A percentile compares a stretch with the other conserved stretches of the same genome.
Evolutionary conservation across 2,888 invertebrate genomes (phyloP).

Genomic region (Coelinius sp.): DNA sequence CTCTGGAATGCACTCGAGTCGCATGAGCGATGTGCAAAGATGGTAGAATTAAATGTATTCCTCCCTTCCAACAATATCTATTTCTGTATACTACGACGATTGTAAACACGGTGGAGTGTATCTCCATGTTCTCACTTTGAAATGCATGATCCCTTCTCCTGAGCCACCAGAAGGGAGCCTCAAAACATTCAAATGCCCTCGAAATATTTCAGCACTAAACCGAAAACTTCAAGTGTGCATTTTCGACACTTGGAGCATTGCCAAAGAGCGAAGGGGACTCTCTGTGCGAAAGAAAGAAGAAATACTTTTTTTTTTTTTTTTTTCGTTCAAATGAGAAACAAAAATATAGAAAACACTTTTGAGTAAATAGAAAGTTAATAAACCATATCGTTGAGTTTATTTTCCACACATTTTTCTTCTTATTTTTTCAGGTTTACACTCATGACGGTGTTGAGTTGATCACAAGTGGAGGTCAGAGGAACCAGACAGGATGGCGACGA

Average conservation of each 20-base stretch:
- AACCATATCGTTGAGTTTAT: constrained; percentile 21
- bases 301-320: neutral
- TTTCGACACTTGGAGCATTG: constrained; percentile 30
- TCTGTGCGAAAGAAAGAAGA: neutral
- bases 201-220: constrained; percentile 18
- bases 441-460: constrained; percentile 56
- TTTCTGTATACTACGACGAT: constrained; percentile 12
- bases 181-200: constrained; percentile 7
- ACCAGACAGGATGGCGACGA: constrained; percentile 59
- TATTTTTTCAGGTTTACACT: constrained; percentile 54
- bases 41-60: constrained; percentile 12
- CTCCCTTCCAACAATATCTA: neutral
- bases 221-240: constrained; percentile 34
- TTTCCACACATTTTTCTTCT: constrained; percentile 5
- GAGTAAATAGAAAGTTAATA: constrained; percentile 34
- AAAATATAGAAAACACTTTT: neutral
- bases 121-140: constrained; percentile 20
- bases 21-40: neutral
- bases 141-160: constrained; percentile 11
- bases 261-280: constrained; percentile 29
- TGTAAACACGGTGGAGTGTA: constrained; percentile 19
- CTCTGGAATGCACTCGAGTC: constrained; percentile 5
- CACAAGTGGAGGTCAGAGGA: constrained; percentile 45
- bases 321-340: neutral
- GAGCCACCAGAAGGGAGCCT: neutral